Evolutionary conservation across 2,113 vertebrate species (phyloP).

Genomic region (Sapajus apella): DNA sequence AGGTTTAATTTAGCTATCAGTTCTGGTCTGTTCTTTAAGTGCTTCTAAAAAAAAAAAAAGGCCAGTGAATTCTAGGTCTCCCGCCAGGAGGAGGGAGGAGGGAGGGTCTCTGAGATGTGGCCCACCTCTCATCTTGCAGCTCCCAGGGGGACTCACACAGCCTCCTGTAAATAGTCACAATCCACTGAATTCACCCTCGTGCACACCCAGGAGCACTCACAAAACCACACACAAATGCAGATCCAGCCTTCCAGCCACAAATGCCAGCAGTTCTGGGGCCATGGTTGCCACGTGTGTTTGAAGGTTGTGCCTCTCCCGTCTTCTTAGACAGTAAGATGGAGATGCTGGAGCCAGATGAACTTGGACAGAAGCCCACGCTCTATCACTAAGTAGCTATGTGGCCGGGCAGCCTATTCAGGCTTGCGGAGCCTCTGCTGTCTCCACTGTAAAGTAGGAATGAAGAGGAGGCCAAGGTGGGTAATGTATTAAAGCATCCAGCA

Average conservation of each 20-base stretch:
- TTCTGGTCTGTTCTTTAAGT: slow-evolving; percentile 86
- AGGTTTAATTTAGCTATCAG: slow-evolving; percentile 86
- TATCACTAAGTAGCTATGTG: neutral
- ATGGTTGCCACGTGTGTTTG: neutral
- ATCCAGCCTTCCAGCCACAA: neutral
- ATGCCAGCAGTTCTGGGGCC: neutral
- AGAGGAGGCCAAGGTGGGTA: neutral
- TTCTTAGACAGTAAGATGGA: neutral
- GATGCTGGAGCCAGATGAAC: neutral
- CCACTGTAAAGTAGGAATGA: neutral
- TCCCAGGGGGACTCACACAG: rapidly evolving
- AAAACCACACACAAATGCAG: neutral
- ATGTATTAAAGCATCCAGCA: neutral
- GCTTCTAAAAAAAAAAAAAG: slow-evolving; percentile 70
- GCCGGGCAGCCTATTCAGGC: neutral
- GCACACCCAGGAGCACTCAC: neutral
- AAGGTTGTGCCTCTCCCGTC: neutral
- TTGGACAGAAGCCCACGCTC: too few relatives aligned
- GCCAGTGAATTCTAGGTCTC: slow-evolving; percentile 73
- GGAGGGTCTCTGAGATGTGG: neutral
- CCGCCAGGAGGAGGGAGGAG: slow-evolving; percentile 36
- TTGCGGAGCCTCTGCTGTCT: neutral
- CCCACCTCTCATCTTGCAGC: neutral
- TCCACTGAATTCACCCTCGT: neutral
- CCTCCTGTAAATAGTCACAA: neutral